phyloP scores from a whole-genome alignment of 1,140 invertebrate species.

The Paracyclopina nana region DNA sequence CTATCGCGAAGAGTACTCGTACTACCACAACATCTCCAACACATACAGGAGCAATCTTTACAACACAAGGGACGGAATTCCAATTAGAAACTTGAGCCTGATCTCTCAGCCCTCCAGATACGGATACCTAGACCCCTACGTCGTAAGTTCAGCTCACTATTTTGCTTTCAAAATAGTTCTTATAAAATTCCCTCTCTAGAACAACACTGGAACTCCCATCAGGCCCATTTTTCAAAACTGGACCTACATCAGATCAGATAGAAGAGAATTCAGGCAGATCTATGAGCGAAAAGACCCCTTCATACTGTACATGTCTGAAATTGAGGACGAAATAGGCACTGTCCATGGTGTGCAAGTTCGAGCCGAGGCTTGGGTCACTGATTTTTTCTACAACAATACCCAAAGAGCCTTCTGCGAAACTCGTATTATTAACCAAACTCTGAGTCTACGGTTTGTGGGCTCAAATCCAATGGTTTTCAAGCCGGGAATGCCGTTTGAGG shows the following conservation, averaged over 20 bases:
- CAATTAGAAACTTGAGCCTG: not conserved
- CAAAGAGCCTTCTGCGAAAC: conserved; percentile 29
- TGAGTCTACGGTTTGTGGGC: conserved; percentile 34
- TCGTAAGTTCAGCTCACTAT: conserved; percentile 9
- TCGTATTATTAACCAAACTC: conserved; percentile 28
- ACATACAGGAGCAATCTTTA: conserved; percentile 15
- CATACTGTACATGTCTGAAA: conserved; percentile 19
- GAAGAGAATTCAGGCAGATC: conserved; percentile 1
- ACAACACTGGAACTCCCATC: not conserved
- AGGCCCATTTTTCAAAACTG: conserved; percentile 19
- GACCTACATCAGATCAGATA: conserved; percentile 8
- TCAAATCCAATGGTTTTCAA: conserved; percentile 33
- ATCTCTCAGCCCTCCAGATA: conserved; percentile 9
- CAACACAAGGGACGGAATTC: conserved; percentile 13
- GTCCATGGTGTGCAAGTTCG: conserved; percentile 17
- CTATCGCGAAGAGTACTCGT: conserved; percentile 16
- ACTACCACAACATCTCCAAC: conserved; percentile 19
- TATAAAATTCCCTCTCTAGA: too few species aligned
- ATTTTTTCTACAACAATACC: conserved; percentile 19
- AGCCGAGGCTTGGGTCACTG: conserved; percentile 19
- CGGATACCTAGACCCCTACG: conserved; percentile 14
- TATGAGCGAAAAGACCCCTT: conserved; percentile 22
- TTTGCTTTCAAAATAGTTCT: conserved; percentile 7
- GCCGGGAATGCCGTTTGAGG: conserved; percentile 32
- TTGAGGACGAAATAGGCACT: conserved; percentile 12